Conservation (phyloP, 2,888 invertebrate species). For the Meliscaeva auricollis region DNA sequence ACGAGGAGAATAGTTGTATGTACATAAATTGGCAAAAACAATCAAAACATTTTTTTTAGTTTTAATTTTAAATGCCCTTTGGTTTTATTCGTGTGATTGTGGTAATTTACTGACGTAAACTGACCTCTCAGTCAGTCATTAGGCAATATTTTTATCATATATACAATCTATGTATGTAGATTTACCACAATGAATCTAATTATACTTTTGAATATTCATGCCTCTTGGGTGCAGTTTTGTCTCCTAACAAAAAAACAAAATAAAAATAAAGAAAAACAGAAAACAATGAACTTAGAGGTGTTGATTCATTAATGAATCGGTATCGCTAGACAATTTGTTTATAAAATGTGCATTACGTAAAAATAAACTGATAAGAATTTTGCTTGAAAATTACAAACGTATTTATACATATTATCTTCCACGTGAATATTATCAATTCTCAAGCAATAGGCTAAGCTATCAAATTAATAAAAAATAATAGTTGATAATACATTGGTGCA, state of each 20-base stretch:
- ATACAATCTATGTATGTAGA: not conserved
- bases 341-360: constrained; percentile 8
- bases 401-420: not conserved
- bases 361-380: not conserved
- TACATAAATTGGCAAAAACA: not conserved
- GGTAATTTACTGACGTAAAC: not conserved
- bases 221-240: not conserved
- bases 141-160: not conserved
- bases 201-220: not conserved
- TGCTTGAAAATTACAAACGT: not conserved
- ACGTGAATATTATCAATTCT: constrained; percentile 4
- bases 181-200: not conserved
- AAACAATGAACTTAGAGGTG: constrained; percentile 3
- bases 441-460: not conserved
- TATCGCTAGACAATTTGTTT: constrained; percentile 4
- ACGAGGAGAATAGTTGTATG: not conserved
- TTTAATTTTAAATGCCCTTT: not conserved
- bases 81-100: constrained; percentile 1
- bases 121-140: not conserved
- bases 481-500: too few relatives aligned
- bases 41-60: not conserved
- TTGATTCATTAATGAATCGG: constrained; percentile 12
- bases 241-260: not conserved
- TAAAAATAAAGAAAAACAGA: not conserved
- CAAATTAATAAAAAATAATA: too few relatives aligned